Evolutionary conservation across 1,140 invertebrate species (phyloP), one percentile per base, ranked within the genome.

Genomic region (Manduca sexta): DNA sequence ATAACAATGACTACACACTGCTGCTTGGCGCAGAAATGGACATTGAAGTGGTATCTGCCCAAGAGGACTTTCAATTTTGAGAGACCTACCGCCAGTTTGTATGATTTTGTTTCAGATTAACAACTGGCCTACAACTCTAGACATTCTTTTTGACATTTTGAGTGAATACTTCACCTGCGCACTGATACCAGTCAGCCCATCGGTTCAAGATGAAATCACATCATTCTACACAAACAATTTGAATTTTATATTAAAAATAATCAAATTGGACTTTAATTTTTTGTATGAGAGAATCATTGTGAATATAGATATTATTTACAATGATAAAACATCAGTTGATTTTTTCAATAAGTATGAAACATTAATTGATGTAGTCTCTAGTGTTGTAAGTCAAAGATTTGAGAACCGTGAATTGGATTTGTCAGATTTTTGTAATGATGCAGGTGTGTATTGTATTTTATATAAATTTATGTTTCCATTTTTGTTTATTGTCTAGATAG

Each of bases 251-350:
- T 3, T 63, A 5, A 76, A 78, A 45, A 61, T 82, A 6, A 64
- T 80, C 2, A 80, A 70, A 53, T 45, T 69, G 2, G 75, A 81
- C 48, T 84, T 84, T 33, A 67, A 77, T 54, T 81, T 82, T 45
- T 72, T 72, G n/a, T 69, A 65, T 21, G 17, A 58, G 31, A 58
- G 69, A 18, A 74, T 62, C 13, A 75, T 76, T 75, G 74, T 54
- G 15, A 76, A 68, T 49, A 47, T 84, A 14, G 76, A 82, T 33
- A 60, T 84, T 42, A 34, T 84, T 11, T 69, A 81, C 7, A 75
- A 81, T 60, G 74, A 81, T 45, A 79, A 76, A 44, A 70, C 45
- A 11, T 74, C 81, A 35, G 26, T 39, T 1, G 71, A 82, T 12
- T 74, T 61, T 33, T 84, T 84, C 60, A 59, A 55, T 3, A 60